Evolutionary conservation across 35 echinoderm and acorn worm genomes (phyloP).

Genomic region (Heliocidaris tuberculata): DNA sequence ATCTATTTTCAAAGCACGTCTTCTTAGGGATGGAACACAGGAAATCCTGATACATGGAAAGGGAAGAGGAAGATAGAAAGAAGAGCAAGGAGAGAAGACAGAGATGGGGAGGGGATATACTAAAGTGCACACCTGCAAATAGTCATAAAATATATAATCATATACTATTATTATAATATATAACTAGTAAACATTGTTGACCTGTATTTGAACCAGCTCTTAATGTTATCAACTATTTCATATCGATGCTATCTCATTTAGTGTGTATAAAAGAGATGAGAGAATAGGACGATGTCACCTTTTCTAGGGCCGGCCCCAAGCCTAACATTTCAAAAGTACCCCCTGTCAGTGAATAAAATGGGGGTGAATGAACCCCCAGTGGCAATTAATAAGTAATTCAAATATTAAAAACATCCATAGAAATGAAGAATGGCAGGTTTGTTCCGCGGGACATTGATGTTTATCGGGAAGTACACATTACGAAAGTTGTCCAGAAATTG

Average conservation of each 20-base stretch:
- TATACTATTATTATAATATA: too few species aligned
- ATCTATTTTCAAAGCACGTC: too few species aligned
- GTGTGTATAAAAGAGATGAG: neutral
- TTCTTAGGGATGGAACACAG: too few species aligned
- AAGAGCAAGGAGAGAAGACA: too few species aligned
- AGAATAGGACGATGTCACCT: neutral
- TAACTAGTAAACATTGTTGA: neutral
- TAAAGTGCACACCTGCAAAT: too few species aligned
- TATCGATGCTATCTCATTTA: neutral
- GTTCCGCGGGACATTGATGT: neutral
- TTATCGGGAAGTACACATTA: neutral
- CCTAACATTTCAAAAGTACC: neutral
- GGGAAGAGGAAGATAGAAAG: too few species aligned
- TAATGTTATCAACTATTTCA: neutral
- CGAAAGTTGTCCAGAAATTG: neutral
- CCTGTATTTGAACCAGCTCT: neutral
- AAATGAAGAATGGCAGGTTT: slow-evolving; percentile 16
- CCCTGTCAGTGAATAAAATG: neutral
- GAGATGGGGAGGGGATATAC: too few species aligned
- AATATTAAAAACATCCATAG: neutral
- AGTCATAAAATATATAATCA: too few species aligned
- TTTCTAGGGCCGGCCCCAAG: neutral
- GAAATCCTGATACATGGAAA: too few species aligned
- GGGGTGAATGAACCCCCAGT: neutral
- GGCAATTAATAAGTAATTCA: slow-evolving; percentile 13